phyloP scores from a whole-genome alignment of 2,797 vertebrate genomes.

The Mareca penelope region DNA sequence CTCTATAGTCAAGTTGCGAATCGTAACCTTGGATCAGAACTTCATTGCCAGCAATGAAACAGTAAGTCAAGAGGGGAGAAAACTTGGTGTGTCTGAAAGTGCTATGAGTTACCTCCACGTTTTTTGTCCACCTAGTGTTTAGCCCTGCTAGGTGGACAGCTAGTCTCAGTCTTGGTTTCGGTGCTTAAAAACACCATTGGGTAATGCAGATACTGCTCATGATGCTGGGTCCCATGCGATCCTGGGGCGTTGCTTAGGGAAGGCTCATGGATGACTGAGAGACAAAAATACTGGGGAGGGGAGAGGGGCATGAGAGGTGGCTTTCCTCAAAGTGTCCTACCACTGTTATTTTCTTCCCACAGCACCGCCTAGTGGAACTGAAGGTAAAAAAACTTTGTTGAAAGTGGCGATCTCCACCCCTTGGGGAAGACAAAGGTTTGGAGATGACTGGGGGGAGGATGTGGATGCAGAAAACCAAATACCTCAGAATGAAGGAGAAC shows the following conservation, averaged over 20 bases:
- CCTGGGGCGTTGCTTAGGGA: neutral
- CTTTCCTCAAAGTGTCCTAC: neutral
- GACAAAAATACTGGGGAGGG: neutral
- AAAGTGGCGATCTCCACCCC: neutral
- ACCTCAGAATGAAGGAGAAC: neutral
- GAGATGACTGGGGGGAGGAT: neutral
- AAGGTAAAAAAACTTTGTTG: slow-evolving; percentile 53
- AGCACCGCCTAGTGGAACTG: slow-evolving; percentile 50
- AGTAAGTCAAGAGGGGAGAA: slow-evolving; percentile 19
- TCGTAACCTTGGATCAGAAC: slow-evolving; percentile 55
- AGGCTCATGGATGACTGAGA: neutral
- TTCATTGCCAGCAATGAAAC: slow-evolving; percentile 47
- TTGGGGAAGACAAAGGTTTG: slow-evolving; percentile 1
- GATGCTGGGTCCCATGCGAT: neutral
- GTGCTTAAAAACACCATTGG: neutral
- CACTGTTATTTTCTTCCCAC: slow-evolving; percentile 1
- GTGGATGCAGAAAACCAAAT: neutral
- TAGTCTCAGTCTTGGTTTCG: neutral
- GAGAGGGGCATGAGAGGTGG: too few relatives aligned
- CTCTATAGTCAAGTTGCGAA: slow-evolving; percentile 36
- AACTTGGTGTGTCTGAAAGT: neutral
- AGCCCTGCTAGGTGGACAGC: neutral
- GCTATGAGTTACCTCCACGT: neutral
- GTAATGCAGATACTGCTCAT: neutral
- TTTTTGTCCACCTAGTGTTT: neutral